Base-by-base conservation (phyloP, 2,888 invertebrate species). In the Agonum fuliginosum region DNA sequence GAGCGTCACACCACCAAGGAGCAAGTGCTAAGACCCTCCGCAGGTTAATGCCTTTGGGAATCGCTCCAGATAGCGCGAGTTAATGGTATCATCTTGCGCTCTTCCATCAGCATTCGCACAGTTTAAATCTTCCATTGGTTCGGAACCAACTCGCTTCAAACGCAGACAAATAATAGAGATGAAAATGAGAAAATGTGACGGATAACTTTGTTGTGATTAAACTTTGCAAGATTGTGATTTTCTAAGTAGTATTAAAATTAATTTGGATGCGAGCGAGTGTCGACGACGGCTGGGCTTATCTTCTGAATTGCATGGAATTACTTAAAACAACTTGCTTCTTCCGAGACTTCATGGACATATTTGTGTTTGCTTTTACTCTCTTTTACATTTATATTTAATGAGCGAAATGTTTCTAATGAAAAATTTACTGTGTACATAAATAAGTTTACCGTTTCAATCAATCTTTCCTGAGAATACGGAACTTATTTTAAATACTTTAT, bases 41-140 rank as follows among this genome's bases (percentile, higher is more conserved):
- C 81, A 81, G 83, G 82, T 83, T 82, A 83, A 82, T 83, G 82
- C 84, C 80, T 82, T 79, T 54, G 78, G 83, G 83, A 83, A 83
- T 80, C 80, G 78, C 78, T 75, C 73, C 80, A 82, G 82, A 84
- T 82, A 83, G 80, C 81, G 75, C 27, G 22, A 83, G 81, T 83
- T 84, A 84, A 84, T 84, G 81, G 83, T 82, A 82, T 83, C 82
- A 82, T 81, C 80, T n/a, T 65, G 80, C 81, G 80, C 82, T 81
- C 80, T 81, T 81, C 51, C 80, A 79, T 78, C 77, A 80, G 83
- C 83, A 83, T 84, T 84, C 83, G 80, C 83, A 83, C 83, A 82
- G 82, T 83, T 84, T 83, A 82, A 83, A 83, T 82, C 83, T 83
- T 83, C 72, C 34, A 51, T 41, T 70, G 70, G 41, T 70, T 48